Percentiles rank a stretch among this genome's conserved stretches.
phyloP scores from a whole-genome alignment of 2,888 invertebrate genomes.

The Xylota sylvarum region DNA sequence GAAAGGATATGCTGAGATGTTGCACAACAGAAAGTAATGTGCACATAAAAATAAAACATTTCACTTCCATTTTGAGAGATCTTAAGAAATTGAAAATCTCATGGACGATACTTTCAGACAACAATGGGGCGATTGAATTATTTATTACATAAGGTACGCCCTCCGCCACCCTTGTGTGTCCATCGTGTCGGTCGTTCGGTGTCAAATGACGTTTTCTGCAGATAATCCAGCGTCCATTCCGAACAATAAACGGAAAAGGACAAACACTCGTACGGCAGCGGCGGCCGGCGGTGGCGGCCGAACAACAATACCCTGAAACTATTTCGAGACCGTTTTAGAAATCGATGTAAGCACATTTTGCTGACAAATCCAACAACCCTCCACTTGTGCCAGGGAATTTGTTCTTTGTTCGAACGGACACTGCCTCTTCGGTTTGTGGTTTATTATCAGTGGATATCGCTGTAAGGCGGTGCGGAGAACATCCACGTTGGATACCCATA shows the following conservation, averaged over 20 bases:
- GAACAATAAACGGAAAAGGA: slow-evolving; percentile 64
- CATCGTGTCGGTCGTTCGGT: slow-evolving; percentile 33
- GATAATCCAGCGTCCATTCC: slow-evolving; percentile 51
- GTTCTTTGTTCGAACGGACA: slow-evolving; percentile 40
- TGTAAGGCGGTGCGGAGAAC: background rate
- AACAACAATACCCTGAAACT: slow-evolving; percentile 66
- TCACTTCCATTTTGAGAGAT: slow-evolving; percentile 62
- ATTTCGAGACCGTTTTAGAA: slow-evolving; percentile 65
- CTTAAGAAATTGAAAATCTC: slow-evolving; percentile 75
- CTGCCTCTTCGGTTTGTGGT: slow-evolving; percentile 45
- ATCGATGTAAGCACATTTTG: slow-evolving; percentile 59
- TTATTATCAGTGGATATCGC: slow-evolving; percentile 21
- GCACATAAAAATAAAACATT: slow-evolving; percentile 76
- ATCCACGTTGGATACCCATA: slow-evolving; percentile 24
- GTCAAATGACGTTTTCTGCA: slow-evolving; percentile 66
- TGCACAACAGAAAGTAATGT: slow-evolving; percentile 73
- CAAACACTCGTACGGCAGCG: slow-evolving; percentile 43
- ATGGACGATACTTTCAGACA: slow-evolving; percentile 67
- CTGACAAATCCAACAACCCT: slow-evolving; percentile 55
- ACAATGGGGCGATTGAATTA: slow-evolving; percentile 72
- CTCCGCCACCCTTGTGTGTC: slow-evolving; percentile 31
- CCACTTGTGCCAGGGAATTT: slow-evolving; percentile 40
- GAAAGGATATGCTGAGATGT: slow-evolving; percentile 65
- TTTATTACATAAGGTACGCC: slow-evolving; percentile 63
- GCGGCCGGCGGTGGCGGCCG: background rate